Evolutionary conservation across 2,888 invertebrate species (phyloP).

Genomic region (Spialia ferax): DNA sequence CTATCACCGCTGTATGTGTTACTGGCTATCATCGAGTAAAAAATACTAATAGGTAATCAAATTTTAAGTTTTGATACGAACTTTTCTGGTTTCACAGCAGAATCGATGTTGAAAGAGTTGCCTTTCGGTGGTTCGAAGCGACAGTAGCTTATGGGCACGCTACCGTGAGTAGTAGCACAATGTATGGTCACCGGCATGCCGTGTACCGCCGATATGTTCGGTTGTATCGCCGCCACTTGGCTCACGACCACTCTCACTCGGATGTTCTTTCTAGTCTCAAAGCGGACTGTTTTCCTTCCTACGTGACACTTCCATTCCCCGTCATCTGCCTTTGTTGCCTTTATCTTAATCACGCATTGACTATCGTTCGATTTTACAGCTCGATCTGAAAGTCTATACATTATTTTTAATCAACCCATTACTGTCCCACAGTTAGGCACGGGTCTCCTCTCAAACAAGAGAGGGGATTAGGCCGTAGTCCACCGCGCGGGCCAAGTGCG

Average conservation of each 20-base stretch:
- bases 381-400: conserved; percentile 29
- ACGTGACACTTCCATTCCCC: conserved; percentile 83
- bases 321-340: conserved; percentile 59
- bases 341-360: conserved; percentile 68
- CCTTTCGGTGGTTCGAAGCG: conserved; percentile 80
- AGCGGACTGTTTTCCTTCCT: conserved; percentile 61
- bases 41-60: too few species aligned
- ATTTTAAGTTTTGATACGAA: conserved; percentile 54
- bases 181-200: conserved; percentile 67
- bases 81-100: conserved; percentile 64
- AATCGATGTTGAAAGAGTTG: conserved; percentile 75
- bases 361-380: conserved; percentile 58
- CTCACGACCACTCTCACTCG: conserved; percentile 66
- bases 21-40: too few species aligned
- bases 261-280: conserved; percentile 67
- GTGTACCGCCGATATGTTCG: conserved; percentile 60
- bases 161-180: conserved; percentile 70
- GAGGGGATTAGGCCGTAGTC: too few species aligned
- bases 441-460: too few species aligned
- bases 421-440: too few species aligned
- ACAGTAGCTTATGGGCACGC: conserved; percentile 75
- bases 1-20: too few species aligned
- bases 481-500: too few species aligned
- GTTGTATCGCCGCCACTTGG: conserved; percentile 68
- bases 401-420: too few species aligned